These are phyloP conservation scores for Chymomyza amoena DNA, from an alignment of 2,888 invertebrate species.

Conservation along the genomic window DNA sequence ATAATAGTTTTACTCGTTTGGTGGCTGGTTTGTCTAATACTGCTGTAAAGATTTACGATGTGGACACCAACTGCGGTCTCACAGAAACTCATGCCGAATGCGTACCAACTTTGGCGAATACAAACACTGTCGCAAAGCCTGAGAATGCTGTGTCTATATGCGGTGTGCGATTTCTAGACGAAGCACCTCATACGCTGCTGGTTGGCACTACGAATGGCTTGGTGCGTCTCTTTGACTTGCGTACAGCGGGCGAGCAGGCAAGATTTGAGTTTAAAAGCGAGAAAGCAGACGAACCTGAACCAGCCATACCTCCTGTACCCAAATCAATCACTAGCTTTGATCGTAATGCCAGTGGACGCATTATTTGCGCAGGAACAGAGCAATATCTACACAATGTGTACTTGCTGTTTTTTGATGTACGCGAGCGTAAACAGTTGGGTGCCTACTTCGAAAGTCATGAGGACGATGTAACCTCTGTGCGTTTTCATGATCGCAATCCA, in stretches of 20 bases:
- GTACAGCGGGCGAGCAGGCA: conserved; percentile 78
- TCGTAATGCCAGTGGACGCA: conserved; percentile 84
- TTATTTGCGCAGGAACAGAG: conserved; percentile 88
- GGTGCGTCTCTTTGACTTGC: conserved; percentile 76
- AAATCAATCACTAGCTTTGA: conserved; percentile 82
- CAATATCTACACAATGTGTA: conserved; percentile 85
- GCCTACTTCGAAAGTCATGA: conserved; percentile 91
- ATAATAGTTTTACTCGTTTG: conserved; percentile 79
- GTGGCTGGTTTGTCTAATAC: conserved; percentile 80
- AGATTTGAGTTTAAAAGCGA: conserved; percentile 48
- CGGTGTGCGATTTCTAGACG: conserved; percentile 73
- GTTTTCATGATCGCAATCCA: conserved; percentile 85
- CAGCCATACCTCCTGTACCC: too few relatives aligned
- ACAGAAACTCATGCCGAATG: conserved; percentile 33
- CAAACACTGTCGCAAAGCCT: background rate
- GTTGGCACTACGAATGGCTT: conserved; percentile 69
- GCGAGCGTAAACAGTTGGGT: conserved; percentile 83
- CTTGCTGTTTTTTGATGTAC: conserved; percentile 89
- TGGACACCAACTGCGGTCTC: conserved; percentile 77
- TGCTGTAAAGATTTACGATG: conserved; percentile 79
- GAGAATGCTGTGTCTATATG: conserved; percentile 39
- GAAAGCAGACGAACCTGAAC: conserved; percentile 60
- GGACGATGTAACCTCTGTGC: conserved; percentile 88
- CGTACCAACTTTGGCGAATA: conserved; percentile 7
- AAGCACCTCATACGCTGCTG: conserved; percentile 60